These are phyloP conservation scores for Virgularia gustaviana DNA, from an alignment of 92 coral and sea anemone genomes.

Conservation along the genomic window DNA sequence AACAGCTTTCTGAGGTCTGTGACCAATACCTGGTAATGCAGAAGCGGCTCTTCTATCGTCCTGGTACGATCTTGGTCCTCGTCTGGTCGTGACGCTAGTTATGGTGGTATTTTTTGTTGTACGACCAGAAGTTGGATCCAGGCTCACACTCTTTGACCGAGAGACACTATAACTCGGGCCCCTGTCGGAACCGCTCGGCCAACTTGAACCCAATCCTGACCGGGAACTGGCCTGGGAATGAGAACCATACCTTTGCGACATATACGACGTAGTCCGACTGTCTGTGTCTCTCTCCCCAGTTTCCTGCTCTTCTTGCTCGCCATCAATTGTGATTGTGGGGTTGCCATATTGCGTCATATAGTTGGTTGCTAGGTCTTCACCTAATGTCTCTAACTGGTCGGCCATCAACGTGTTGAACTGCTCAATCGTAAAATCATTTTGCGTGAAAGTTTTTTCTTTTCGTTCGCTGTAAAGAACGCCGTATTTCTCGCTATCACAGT, in stretches of 20 bases:
- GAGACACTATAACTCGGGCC: background rate
- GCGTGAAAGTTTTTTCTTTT: constrained; percentile 1
- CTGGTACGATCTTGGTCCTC: too few relatives aligned
- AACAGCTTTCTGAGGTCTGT: background rate
- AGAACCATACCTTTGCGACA: background rate
- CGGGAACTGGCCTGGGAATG: background rate
- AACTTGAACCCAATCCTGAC: background rate
- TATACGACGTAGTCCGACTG: too few relatives aligned
- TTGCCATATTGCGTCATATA: background rate
- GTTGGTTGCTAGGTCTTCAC: background rate
- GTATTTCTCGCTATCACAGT: constrained; percentile 28
- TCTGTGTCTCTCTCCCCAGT: too few relatives aligned
- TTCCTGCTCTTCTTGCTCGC: too few relatives aligned
- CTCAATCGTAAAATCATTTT: constrained; percentile 8
- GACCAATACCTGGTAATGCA: constrained; percentile 27
- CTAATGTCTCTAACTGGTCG: constrained; percentile 6
- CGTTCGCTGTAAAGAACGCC: constrained; percentile 14
- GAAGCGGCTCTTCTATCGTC: constrained; percentile 24
- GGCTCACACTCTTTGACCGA: background rate
- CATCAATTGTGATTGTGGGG: background rate
- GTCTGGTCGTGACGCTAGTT: background rate
- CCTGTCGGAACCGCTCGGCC: background rate
- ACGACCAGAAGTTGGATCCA: background rate
- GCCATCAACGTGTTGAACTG: constrained; percentile 17
- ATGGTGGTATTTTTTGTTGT: background rate